phyloP scores from a whole-genome alignment of 1,140 invertebrate species.

The Zaprionus vittiger region DNA sequence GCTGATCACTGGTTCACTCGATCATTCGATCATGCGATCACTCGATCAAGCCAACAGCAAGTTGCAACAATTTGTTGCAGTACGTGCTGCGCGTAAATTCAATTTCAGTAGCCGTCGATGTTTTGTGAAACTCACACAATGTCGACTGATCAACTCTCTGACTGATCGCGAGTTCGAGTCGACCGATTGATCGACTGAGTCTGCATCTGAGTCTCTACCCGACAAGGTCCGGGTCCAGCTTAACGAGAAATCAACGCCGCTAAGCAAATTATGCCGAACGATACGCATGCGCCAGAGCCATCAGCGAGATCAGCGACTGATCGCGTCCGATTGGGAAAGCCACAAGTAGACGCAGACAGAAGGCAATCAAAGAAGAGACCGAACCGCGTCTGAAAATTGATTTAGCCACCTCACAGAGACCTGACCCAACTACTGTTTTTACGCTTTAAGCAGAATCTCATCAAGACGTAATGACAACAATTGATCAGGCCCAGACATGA shows the following conservation, averaged over 20 bases:
- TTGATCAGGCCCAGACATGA: slow-evolving; percentile 60
- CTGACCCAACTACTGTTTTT: slow-evolving; percentile 84
- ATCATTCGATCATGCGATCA: not conserved
- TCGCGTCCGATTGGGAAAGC: slow-evolving; percentile 30
- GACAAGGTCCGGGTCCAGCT: slow-evolving; percentile 47
- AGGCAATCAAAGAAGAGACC: slow-evolving; percentile 59
- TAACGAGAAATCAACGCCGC: slow-evolving; percentile 82
- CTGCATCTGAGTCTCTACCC: slow-evolving; percentile 1
- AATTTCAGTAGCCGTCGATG: slow-evolving; percentile 78
- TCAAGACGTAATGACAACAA: slow-evolving; percentile 81
- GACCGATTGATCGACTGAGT: slow-evolving; percentile 1
- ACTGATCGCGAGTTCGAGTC: not conserved
- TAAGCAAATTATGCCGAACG: slow-evolving; percentile 83
- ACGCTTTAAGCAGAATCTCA: slow-evolving; percentile 84
- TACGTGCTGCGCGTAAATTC: slow-evolving; percentile 82
- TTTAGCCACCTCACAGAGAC: slow-evolving; percentile 73
- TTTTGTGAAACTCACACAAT: slow-evolving; percentile 49
- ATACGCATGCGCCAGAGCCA: slow-evolving; percentile 79
- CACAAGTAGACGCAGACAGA: slow-evolving; percentile 4
- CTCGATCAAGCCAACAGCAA: slow-evolving; percentile 11
- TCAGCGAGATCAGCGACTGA: slow-evolving; percentile 54
- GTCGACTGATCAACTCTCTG: not conserved
- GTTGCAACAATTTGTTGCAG: slow-evolving; percentile 67
- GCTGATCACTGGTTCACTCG: slow-evolving; percentile 3
- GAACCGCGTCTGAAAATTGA: slow-evolving; percentile 71